Percentiles rank a stretch among this genome's conserved stretches.
phyloP scores from a whole-genome alignment of 2,888 invertebrate species.

The Ischnura elegans region DNA sequence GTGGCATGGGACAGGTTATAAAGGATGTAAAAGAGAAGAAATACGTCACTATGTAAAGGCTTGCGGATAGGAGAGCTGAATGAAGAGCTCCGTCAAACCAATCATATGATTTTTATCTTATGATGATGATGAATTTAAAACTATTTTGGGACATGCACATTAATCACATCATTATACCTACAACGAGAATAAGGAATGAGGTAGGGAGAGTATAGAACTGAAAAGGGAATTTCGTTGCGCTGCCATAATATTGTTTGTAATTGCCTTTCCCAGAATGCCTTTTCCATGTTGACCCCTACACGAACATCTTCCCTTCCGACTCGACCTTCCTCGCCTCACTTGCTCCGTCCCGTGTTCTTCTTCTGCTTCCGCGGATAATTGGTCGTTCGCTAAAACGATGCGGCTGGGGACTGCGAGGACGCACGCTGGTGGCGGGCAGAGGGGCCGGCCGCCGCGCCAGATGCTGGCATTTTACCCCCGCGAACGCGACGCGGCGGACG shows the following conservation, averaged over 20 bases:
- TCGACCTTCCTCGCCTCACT: not conserved
- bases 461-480: slow-evolving; percentile 32
- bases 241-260: no score
- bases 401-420: no score
- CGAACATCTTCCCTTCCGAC: not conserved
- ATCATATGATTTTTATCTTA: no score
- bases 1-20: no score
- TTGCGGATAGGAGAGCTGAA: no score
- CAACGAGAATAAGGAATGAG: not conserved
- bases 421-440: not conserved
- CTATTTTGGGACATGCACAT: no score
- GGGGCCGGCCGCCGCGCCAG: not conserved
- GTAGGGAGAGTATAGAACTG: not conserved
- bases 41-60: no score
- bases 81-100: no score
- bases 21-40: no score
- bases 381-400: slow-evolving; percentile 41
- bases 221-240: no score
- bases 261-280: slow-evolving; percentile 28
- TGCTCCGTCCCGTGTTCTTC: not conserved
- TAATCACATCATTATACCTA: no score
- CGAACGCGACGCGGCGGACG: not conserved
- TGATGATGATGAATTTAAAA: no score
- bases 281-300: slow-evolving; percentile 26
- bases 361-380: slow-evolving; percentile 32